Evolutionary conservation across 2,797 vertebrate species (phyloP), one percentile per base, ranked within the genome.

Genomic region (Amazonetta brasiliensis): DNA sequence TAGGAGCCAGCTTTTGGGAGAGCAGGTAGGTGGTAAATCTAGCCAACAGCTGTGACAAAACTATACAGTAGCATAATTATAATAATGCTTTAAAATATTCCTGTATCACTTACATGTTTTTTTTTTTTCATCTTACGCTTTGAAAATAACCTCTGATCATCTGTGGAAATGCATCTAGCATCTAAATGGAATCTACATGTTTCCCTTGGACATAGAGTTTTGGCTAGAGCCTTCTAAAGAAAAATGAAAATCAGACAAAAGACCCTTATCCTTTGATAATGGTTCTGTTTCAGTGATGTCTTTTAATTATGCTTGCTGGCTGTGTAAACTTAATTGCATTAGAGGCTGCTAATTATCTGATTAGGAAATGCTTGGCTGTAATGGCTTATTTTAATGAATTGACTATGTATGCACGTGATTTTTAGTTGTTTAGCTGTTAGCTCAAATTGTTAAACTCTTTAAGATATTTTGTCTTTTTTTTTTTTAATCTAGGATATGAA

Each of bases 321-420:
- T 91, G 82, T 92, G 82, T 84, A 86, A 93, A 89, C 73, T 84
- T 95, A 89, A 94, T 91, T 92, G 79, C 89, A 92, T 94, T 96
- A 92, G 87, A 72, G 69, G 66, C 76, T 93, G 89, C 90, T 95
- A 92, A 94, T 96, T 94, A 92, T 94, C 82, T 94, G 94, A 95
- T 96, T 89, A 96, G 79, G 82, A 91, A 91, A 80, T 89, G 62
- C 52, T 92, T 91, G 79, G 76, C 82, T 93, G 82, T 87, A 89
- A 93, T 92, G 63, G 66, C 44, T 91, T 89, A 81, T 96, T 95
- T 88, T 81, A 94, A 94, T 93, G 71, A 94, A 87, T 75, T 83
- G 25, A 62, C 4, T 71, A 35, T 58, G 12, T 46, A 66, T 89
- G 87, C 50, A 58, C 85, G 37, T 75, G 76, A 91, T 82, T 95